phyloP scores from a whole-genome alignment of 2,888 invertebrate species.

The Andrena haemorrhoa region DNA sequence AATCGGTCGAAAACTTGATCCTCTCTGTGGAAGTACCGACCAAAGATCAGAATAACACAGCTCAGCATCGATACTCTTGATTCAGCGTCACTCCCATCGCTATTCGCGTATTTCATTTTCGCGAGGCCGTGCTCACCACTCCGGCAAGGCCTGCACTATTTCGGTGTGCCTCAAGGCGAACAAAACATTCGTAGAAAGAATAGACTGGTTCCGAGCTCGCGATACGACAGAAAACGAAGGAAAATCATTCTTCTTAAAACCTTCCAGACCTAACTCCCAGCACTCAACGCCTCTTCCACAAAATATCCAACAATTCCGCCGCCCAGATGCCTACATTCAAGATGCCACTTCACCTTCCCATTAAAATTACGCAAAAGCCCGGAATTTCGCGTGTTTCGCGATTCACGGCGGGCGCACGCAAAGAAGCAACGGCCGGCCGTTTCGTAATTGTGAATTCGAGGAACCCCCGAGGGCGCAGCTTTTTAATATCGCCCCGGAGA shows the following conservation, averaged over 20 bases:
- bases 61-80: background rate
- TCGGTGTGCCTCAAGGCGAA: constrained; percentile 52
- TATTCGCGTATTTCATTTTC: constrained; percentile 45
- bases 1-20: too few relatives aligned
- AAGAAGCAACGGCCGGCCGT: constrained; percentile 23
- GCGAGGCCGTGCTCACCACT: constrained; percentile 38
- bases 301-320: background rate
- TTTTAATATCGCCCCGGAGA: constrained; percentile 19
- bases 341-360: background rate
- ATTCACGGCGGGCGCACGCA: constrained; percentile 1
- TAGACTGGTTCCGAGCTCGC: constrained; percentile 36
- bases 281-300: background rate
- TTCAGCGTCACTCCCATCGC: constrained; percentile 25
- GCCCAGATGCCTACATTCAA: background rate
- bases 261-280: background rate
- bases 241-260: background rate
- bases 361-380: constrained; percentile 20
- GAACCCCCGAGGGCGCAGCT: constrained; percentile 31
- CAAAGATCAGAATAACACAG: background rate
- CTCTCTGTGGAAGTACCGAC: background rate
- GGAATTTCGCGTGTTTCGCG: background rate
- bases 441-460: constrained; percentile 35
- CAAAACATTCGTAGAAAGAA: constrained; percentile 45
- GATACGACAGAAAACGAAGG: constrained; percentile 8
- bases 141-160: constrained; percentile 57